Evolutionary conservation across 2,888 invertebrate species (phyloP), one percentile per base, ranked within the genome.

Genomic region (Pristionchus entomophagus): DNA sequence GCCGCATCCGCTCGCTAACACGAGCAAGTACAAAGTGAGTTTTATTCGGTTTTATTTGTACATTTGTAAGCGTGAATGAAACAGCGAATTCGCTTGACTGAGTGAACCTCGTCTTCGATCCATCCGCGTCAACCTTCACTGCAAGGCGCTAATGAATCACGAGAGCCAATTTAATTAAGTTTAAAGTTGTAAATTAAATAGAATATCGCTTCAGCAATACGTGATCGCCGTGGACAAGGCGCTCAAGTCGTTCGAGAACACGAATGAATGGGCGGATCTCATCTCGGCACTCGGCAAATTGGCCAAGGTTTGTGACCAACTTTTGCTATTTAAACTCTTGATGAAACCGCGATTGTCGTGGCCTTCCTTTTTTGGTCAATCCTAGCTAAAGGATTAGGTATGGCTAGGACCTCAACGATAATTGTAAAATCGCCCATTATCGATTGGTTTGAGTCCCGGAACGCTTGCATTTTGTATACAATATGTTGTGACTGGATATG

Each of bases 231-330:
- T 97, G 85, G 97, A 97, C 94, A 97, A 96, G 94, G 97, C 97
- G 26, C 94, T 97, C 88, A 96, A 96, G 80, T 96, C 96, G 94
- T 97, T 97, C 94, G 97, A 97, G 93, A 96, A 96, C 93, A 97
- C 97, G n/a, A 96, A 96, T 91, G 97, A 97, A 95, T 97, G 97
- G 97, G 97, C 97, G 86, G 97, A 97, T 94, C 95, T 97, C 84
- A 97, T 97, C 92, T 96, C 97, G 85, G 97, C 97, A 8, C 94
- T 97, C 51, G 96, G 96, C 82, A 97, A 97, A 94, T 95, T 97
- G 53, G 97, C 96, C 94, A 97, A 97, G 95, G 97, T 96, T 94
- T 90, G 91, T 84, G 56, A 53, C 89, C 49, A 41, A 73, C 45
- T 59, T 86, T 77, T 26, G 3, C 17, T 26, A 62, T 32, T 62